phyloP scores from a whole-genome alignment of 2,888 invertebrate species.

The Digitonthophagus gazella region DNA sequence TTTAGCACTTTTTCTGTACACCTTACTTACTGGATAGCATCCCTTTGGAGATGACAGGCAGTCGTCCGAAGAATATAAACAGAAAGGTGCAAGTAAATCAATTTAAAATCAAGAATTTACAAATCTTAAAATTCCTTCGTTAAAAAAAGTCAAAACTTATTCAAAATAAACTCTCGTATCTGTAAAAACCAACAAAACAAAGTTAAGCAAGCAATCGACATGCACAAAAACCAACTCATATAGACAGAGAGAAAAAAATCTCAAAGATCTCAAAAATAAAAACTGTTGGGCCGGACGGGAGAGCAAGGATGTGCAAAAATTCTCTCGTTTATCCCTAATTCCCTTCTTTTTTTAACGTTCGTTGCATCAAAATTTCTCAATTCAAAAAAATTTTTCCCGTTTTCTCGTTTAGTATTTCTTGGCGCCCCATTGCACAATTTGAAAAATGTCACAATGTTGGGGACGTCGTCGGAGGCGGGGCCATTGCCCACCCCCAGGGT shows the following conservation, averaged over 20 bases:
- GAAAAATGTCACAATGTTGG: constrained; percentile 79
- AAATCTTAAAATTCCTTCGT: not conserved
- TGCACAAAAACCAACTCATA: constrained; percentile 54
- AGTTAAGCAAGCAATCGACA: constrained; percentile 68
- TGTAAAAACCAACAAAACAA: not conserved
- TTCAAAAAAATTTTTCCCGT: constrained; percentile 61
- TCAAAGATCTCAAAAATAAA: constrained; percentile 41
- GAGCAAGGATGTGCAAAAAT: constrained; percentile 68
- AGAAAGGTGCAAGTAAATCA: constrained; percentile 64
- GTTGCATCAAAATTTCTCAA: constrained; percentile 62
- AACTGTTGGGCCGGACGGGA: constrained; percentile 59
- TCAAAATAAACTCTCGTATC: constrained; percentile 19
- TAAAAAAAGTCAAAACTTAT: constrained; percentile 47
- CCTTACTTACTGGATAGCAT: constrained; percentile 73
- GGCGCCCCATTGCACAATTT: constrained; percentile 81
- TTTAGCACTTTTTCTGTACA: constrained; percentile 37
- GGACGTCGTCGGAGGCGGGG: constrained; percentile 47
- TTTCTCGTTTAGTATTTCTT: constrained; percentile 48
- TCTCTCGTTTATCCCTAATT: constrained; percentile 34
- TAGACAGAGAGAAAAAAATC: constrained; percentile 13
- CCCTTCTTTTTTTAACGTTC: constrained; percentile 40
- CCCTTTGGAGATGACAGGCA: constrained; percentile 59
- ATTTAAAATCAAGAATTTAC: constrained; percentile 33
- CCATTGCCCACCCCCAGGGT: constrained; percentile 49
- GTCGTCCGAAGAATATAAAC: constrained; percentile 43